phyloP scores from a whole-genome alignment of 2,797 vertebrate genomes.

The Hemibagrus guttatus region DNA sequence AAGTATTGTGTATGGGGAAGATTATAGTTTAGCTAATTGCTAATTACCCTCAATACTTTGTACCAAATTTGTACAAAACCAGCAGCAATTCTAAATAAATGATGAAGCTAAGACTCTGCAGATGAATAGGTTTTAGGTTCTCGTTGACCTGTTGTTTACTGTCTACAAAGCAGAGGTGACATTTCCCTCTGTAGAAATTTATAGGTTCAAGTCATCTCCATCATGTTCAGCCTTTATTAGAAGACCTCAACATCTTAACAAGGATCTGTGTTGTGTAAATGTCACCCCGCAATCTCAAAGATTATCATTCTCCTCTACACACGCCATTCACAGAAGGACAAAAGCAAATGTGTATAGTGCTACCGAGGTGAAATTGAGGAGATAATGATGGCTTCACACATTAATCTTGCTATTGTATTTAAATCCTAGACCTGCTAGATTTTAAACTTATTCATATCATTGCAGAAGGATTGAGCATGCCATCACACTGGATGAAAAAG shows the following conservation, averaged over 20 bases:
- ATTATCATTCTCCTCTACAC: conserved; percentile 21
- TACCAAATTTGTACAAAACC: background rate
- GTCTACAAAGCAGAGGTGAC: background rate
- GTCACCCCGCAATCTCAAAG: conserved; percentile 34
- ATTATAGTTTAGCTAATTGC: background rate
- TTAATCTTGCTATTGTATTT: background rate
- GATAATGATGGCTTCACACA: background rate
- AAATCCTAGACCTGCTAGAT: conserved; percentile 1
- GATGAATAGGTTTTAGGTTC: background rate
- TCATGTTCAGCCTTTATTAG: conserved; percentile 4
- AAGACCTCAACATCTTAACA: background rate
- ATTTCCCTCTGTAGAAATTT: background rate
- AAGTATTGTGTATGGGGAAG: background rate
- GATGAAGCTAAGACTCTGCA: background rate
- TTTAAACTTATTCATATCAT: background rate
- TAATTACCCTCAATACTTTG: background rate
- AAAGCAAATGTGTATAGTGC: background rate
- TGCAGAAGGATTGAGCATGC: background rate
- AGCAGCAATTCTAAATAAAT: background rate
- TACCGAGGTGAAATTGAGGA: conserved; percentile 20
- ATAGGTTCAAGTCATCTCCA: background rate
- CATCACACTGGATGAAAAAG: background rate
- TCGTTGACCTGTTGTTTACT: conserved; percentile 5
- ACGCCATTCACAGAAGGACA: conserved; percentile 20
- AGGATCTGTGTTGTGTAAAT: conserved; percentile 35